Percentiles rank a stretch among this genome's conserved stretches.
phyloP scores from a whole-genome alignment of 2,113 vertebrate genomes.

The Poeciliopsis retropinna region DNA sequence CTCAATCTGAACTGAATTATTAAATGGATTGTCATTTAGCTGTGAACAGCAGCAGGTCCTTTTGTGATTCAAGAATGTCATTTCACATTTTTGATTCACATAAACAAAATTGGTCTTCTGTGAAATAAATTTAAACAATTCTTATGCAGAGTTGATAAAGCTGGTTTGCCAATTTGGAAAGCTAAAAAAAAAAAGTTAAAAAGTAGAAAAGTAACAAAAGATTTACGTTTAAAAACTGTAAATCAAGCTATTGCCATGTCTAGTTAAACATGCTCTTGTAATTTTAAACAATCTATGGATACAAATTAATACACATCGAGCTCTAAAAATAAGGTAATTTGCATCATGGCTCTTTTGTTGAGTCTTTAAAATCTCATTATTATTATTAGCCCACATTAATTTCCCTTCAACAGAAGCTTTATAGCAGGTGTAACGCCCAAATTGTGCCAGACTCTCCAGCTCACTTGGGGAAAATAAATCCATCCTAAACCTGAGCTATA shows the following conservation, averaged over 20 bases:
- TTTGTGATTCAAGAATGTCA: too few species aligned
- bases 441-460: not conserved
- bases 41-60: too few species aligned
- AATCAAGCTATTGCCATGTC: not conserved
- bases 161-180: too few species aligned
- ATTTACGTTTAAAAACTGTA: not conserved
- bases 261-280: not conserved
- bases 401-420: not conserved
- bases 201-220: not conserved
- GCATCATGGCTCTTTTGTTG: not conserved
- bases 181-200: not conserved
- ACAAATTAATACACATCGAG: not conserved
- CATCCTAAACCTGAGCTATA: slow-evolving; percentile 4
- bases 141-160: too few species aligned
- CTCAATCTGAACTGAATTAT: too few species aligned
- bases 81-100: too few species aligned
- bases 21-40: too few species aligned
- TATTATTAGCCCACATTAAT: not conserved
- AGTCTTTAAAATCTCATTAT: not conserved
- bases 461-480: slow-evolving; percentile 3
- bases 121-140: not conserved
- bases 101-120: not conserved
- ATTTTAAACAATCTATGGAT: not conserved
- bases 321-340: not conserved
- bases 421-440: not conserved